Conservation (phyloP, 2,797 vertebrate genomes). For the Danio jaintianensis region DNA sequence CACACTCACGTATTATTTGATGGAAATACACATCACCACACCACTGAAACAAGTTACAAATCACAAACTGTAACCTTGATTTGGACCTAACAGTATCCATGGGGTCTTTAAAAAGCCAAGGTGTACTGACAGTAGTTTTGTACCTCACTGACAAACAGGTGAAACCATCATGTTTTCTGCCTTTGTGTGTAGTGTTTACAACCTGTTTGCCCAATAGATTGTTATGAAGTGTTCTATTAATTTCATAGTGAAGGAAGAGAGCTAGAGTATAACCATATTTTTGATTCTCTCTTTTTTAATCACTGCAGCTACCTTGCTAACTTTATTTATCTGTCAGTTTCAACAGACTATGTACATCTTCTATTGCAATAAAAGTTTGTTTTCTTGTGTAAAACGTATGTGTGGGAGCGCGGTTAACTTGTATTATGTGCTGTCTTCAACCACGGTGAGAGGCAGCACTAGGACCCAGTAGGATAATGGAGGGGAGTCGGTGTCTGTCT, state of each 20-base stretch:
- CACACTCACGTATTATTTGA: slow-evolving; percentile 24
- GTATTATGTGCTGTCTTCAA: neutral
- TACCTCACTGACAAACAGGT: slow-evolving; percentile 49
- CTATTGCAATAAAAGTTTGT: slow-evolving; percentile 68
- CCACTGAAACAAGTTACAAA: slow-evolving; percentile 20
- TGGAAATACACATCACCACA: slow-evolving; percentile 20
- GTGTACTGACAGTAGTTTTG: slow-evolving; percentile 38
- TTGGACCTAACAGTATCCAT: slow-evolving; percentile 26
- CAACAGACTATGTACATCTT: slow-evolving; percentile 61
- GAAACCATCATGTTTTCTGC: slow-evolving; percentile 40
- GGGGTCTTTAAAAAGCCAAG: slow-evolving; percentile 40
- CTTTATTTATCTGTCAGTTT: slow-evolving; percentile 56
- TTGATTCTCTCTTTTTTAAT: slow-evolving; percentile 62
- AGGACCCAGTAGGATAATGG: slow-evolving; percentile 75
- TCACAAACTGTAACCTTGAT: slow-evolving; percentile 45
- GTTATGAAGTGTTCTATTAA: slow-evolving; percentile 51
- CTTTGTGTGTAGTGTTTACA: slow-evolving; percentile 57
- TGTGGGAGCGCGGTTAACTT: neutral
- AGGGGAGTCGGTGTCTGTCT: neutral
- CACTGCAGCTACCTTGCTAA: slow-evolving; percentile 54
- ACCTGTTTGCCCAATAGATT: slow-evolving; percentile 52
- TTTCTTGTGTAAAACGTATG: slow-evolving; percentile 60
- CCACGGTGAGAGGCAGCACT: slow-evolving; percentile 49
- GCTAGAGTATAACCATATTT: slow-evolving; percentile 68
- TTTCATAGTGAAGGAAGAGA: slow-evolving; percentile 56